These are phyloP conservation scores for Dorcus hopei DNA, from an alignment of 2,888 invertebrate genomes.

Conservation along the genomic window DNA sequence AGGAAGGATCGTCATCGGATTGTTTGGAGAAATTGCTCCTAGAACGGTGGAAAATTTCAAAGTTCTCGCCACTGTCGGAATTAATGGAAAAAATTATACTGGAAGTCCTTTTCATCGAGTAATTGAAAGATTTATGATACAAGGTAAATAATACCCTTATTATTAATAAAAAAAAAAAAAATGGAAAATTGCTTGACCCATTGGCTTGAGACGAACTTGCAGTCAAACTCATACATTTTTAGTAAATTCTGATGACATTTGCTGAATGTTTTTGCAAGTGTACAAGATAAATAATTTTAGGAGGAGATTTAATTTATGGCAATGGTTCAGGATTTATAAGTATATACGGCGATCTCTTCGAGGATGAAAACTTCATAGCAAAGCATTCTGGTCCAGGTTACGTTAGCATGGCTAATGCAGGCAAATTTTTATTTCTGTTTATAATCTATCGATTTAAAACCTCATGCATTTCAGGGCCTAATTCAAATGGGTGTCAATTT, in stretches of 20 bases:
- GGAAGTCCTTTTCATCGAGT: slow-evolving; percentile 81
- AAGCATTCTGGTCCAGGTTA: slow-evolving; percentile 81
- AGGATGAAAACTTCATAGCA: slow-evolving; percentile 81
- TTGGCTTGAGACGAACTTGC: too few relatives aligned
- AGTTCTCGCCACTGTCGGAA: slow-evolving; percentile 71
- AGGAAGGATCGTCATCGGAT: slow-evolving; percentile 79
- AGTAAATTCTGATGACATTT: too few relatives aligned
- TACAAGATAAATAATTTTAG: slow-evolving; percentile 46
- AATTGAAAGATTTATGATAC: slow-evolving; percentile 87
- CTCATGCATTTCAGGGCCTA: slow-evolving; percentile 55
- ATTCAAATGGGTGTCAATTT: slow-evolving; percentile 96
- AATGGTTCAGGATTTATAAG: slow-evolving; percentile 84
- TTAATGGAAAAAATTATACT: slow-evolving; percentile 73
- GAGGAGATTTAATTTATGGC: slow-evolving; percentile 78
- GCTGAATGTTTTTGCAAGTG: too few relatives aligned
- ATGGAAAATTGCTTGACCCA: too few relatives aligned
- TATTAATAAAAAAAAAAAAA: background rate
- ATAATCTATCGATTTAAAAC: background rate
- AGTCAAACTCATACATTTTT: too few relatives aligned
- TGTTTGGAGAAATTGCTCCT: slow-evolving; percentile 86
- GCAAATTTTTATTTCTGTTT: slow-evolving; percentile 36
- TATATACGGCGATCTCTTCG: slow-evolving; percentile 81
- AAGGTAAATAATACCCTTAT: slow-evolving; percentile 59
- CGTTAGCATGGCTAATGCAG: slow-evolving; percentile 88
- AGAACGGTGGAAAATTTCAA: slow-evolving; percentile 85